Base-by-base conservation (phyloP, 2,113 vertebrate genomes). In the Thamnaconus septentrionalis region DNA sequence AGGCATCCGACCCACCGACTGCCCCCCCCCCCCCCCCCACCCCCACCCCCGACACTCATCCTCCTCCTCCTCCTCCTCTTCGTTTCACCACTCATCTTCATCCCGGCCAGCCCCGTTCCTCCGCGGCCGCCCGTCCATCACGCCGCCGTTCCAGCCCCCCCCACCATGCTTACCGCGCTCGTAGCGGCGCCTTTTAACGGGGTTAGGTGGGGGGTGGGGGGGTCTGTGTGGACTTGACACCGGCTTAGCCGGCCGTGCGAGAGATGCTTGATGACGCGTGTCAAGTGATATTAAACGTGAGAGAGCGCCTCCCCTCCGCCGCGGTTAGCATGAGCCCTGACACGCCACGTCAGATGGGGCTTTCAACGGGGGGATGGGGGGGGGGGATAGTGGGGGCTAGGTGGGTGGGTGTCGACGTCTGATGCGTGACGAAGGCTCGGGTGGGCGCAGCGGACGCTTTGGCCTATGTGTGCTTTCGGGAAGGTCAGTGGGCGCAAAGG, bases 271-370 rank as follows among this genome's bases (percentile, higher is more conserved):
- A 76, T 82, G 87, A 90, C 83, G 82, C 69, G 61, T 88, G 87
- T 90, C 89, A 90, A 87, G 78, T 69, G 82, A 81, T 88, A 87
- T 90, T 89, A 90, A 81, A 84, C 64, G 71, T 88, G 83, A 85
- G 79, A 80, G 76, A 75, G 61, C 54, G 65, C 61, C 67, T 64
- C 52, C 64, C 66, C 56, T 61, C 87, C 57, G 64, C 79, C 66
- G 61, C 56, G 71, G 82, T 90, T 88, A 88, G 79, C 54, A 70
- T 84, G 85, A 88, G 84, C 76, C 57, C 52, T 82, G 83, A 85
- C 85, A 86, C 79, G 82, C 81, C 76, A 66, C 73, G 53, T 62
- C n/a, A n/a, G n/a, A n/a, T 45, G 50, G 80, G 68, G 42, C 61
- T 76, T 75, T 59, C 41, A 9, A n/a, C n/a, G n/a, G n/a, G n/a